phyloP scores from a whole-genome alignment of 2,888 invertebrate species.

The Perizoma flavofasciatum region DNA sequence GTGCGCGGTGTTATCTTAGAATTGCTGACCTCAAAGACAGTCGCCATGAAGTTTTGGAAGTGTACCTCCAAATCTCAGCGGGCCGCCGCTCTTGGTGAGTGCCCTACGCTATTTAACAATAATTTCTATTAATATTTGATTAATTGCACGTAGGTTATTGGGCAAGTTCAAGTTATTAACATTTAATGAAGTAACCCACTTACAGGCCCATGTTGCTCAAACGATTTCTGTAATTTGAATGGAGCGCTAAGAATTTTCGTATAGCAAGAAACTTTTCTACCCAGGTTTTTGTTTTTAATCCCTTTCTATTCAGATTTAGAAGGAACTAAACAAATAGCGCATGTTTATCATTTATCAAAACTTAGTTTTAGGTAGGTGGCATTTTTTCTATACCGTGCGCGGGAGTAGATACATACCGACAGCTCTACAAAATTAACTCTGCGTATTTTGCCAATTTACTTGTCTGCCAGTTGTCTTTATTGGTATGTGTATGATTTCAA shows the following conservation, averaged over 20 bases:
- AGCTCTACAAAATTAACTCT: neutral
- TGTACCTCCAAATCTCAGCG: slow-evolving; percentile 65
- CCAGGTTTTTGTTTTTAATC: no score
- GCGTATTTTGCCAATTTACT: slow-evolving; percentile 27
- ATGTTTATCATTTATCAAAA: no score
- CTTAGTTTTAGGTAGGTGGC: no score
- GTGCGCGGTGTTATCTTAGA: slow-evolving; percentile 59
- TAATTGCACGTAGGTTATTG: slow-evolving; percentile 13
- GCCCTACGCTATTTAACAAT: slow-evolving; percentile 4
- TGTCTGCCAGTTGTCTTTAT: slow-evolving; percentile 48
- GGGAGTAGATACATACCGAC: neutral
- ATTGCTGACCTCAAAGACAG: slow-evolving; percentile 47
- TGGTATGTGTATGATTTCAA: slow-evolving; percentile 44
- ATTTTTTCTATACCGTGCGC: no score
- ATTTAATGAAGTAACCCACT: slow-evolving; percentile 1
- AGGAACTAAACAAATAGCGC: no score
- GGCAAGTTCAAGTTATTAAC: slow-evolving; percentile 9
- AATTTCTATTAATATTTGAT: slow-evolving; percentile 4
- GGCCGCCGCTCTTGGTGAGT: slow-evolving; percentile 61
- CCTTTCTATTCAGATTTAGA: neutral
- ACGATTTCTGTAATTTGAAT: slow-evolving; percentile 50
- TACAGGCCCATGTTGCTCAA: slow-evolving; percentile 31
- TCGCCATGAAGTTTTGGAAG: slow-evolving; percentile 78
- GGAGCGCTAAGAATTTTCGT: slow-evolving; percentile 14
- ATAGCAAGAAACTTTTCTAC: neutral